Evolutionary conservation across 2,797 vertebrate genomes (phyloP).

Genomic region (Ispidina lecontei): DNA sequence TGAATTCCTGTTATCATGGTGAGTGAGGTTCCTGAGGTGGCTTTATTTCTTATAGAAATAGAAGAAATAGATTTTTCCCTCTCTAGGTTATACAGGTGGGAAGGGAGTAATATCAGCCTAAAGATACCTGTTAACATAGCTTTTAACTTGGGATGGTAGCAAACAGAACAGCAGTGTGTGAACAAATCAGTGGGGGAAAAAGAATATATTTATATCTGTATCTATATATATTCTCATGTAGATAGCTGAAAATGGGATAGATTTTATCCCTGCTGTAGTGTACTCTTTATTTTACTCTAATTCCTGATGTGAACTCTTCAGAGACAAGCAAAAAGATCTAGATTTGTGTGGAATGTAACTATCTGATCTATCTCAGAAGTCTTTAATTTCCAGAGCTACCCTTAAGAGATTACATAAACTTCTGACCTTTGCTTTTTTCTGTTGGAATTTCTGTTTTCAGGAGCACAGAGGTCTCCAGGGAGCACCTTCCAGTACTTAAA

Average conservation of each 20-base stretch:
- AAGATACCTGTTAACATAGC: background rate
- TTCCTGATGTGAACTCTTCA: background rate
- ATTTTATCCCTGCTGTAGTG: background rate
- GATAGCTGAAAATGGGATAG: background rate
- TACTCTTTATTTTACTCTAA: background rate
- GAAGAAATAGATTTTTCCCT: background rate
- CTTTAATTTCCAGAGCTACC: background rate
- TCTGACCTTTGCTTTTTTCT: background rate
- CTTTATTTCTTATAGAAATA: background rate
- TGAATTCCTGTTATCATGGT: background rate
- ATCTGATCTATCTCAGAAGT: background rate
- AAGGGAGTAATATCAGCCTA: background rate
- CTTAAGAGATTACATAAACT: background rate
- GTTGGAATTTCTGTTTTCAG: background rate
- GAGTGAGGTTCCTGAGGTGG: background rate
- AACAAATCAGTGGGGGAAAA: background rate
- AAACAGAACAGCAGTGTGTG: fast-evolving
- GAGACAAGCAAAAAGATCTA: background rate
- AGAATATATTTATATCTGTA: too few relatives aligned
- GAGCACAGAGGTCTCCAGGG: background rate
- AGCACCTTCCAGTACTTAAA: background rate
- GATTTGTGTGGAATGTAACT: background rate
- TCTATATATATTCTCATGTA: background rate
- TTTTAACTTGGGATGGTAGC: background rate
- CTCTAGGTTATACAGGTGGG: background rate